These are phyloP conservation scores for Lithosia quadra DNA, from an alignment of 2,888 invertebrate genomes.

Conservation along the genomic window DNA sequence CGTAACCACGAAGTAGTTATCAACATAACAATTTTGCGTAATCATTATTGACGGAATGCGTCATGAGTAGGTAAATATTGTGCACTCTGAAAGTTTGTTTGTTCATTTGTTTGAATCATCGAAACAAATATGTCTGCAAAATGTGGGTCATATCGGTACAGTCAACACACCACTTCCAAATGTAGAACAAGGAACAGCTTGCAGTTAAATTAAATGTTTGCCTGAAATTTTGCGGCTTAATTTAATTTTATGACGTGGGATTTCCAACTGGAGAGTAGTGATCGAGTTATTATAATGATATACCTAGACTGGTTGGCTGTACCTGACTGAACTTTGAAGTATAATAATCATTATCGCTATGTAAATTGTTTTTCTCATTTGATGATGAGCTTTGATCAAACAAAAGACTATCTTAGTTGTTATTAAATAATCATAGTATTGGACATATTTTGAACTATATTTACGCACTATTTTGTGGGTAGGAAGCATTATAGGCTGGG, in stretches of 20 bases:
- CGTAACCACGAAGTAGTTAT: conserved; percentile 32
- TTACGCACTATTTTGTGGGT: no score
- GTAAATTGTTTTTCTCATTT: conserved; percentile 21
- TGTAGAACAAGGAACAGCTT: conserved; percentile 32
- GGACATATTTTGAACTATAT: no score
- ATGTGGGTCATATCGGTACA: conserved; percentile 32
- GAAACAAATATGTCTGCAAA: conserved; percentile 22
- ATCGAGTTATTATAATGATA: conserved; percentile 32
- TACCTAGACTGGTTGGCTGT: conserved; percentile 20
- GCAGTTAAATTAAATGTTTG: conserved; percentile 17
- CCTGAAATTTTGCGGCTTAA: conserved; percentile 9
- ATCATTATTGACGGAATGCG: conserved; percentile 20
- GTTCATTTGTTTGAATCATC: conserved; percentile 19
- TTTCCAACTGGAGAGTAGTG: conserved; percentile 17
- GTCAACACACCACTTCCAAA: conserved; percentile 23
- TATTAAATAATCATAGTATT: no score
- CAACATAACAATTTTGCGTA: conserved; percentile 17
- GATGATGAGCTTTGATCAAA: conserved; percentile 10
- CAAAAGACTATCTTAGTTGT: background rate
- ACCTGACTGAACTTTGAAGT: conserved; percentile 27
- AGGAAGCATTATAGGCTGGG: no score
- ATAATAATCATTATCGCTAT: conserved; percentile 17
- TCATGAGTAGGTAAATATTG: conserved; percentile 15
- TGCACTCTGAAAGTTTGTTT: background rate
- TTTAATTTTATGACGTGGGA: conserved; percentile 6